These are phyloP conservation scores for Seriola dumerili DNA, from an alignment of 2,113 vertebrate genomes.

Conservation along the genomic window DNA sequence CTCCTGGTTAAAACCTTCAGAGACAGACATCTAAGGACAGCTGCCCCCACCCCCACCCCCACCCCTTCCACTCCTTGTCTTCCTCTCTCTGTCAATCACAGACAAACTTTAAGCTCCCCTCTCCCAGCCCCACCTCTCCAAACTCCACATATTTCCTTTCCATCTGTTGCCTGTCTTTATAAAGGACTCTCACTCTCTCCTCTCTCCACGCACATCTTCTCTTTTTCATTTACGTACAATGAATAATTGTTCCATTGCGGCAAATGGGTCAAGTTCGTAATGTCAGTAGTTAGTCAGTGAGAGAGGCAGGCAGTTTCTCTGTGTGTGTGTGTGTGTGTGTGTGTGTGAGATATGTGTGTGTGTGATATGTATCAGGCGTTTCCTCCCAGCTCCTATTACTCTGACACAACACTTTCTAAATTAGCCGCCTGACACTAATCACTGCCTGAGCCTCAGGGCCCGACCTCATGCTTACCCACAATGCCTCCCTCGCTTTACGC, in stretches of 20 bases:
- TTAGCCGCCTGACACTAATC: slow-evolving; percentile 54
- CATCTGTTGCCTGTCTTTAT: slow-evolving; percentile 46
- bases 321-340: slow-evolving; percentile 20
- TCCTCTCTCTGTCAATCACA: slow-evolving; percentile 56
- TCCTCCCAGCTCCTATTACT: slow-evolving; percentile 70
- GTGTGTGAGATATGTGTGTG: slow-evolving; percentile 13
- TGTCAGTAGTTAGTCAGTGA: slow-evolving; percentile 35
- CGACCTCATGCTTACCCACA: slow-evolving; percentile 31
- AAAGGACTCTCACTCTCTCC: neutral
- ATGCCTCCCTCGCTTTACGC: slow-evolving; percentile 12
- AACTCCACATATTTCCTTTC: slow-evolving; percentile 41
- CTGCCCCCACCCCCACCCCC: slow-evolving; percentile 55
- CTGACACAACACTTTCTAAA: slow-evolving; percentile 74
- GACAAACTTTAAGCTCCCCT: slow-evolving; percentile 39
- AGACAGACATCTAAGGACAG: slow-evolving; percentile 73
- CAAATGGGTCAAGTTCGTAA: slow-evolving; percentile 25
- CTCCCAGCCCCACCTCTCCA: slow-evolving; percentile 16
- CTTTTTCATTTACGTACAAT: slow-evolving; percentile 13
- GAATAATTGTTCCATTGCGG: slow-evolving; percentile 21
- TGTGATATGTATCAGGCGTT: slow-evolving; percentile 42
- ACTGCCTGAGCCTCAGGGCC: slow-evolving; percentile 28
- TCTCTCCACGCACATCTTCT: neutral
- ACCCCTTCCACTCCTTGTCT: slow-evolving; percentile 27
- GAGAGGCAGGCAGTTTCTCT: neutral
- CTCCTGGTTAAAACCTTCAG: slow-evolving; percentile 48